Percentiles rank a stretch among this genome's conserved stretches.
These are phyloP conservation scores for Pelecanus crispus DNA, from an alignment of 2,113 vertebrate species.

Conservation along the genomic window DNA sequence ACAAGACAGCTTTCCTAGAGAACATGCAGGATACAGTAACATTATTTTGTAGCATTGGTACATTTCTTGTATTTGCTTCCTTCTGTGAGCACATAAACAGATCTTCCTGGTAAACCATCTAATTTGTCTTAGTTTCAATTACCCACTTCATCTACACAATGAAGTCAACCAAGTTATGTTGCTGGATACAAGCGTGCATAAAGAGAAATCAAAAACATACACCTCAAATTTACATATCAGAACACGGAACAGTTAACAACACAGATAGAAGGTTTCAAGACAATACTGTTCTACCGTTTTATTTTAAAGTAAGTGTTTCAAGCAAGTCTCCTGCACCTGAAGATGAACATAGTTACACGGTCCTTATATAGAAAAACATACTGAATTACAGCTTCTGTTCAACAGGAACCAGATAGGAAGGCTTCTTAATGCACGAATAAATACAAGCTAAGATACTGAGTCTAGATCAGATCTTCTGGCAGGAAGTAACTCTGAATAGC, in stretches of 20 bases:
- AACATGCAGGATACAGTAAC: background rate
- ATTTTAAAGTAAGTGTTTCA: background rate
- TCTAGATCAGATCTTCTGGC: fast-evolving
- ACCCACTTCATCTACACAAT: too few relatives aligned
- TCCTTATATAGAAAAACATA: fast-evolving
- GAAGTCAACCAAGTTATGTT: background rate
- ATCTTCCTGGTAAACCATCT: background rate
- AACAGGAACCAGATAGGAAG: too few relatives aligned
- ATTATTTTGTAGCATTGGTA: background rate
- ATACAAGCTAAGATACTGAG: fast-evolving
- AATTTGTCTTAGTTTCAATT: background rate
- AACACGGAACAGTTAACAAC: too few relatives aligned
- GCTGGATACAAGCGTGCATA: fast-evolving
- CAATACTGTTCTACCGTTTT: background rate
- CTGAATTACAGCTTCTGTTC: background rate
- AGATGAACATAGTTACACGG: background rate
- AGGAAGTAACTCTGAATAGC: background rate
- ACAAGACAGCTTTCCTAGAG: background rate
- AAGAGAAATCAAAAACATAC: background rate
- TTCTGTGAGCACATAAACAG: fast-evolving
- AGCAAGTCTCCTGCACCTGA: too few relatives aligned
- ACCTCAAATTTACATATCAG: background rate
- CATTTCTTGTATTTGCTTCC: background rate
- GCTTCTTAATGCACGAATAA: fast-evolving
- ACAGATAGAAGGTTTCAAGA: background rate